Percentiles rank a stretch among this genome's conserved stretches.
Evolutionary conservation across 2,113 vertebrate genomes (phyloP).

Genomic region (Arenaria interpres): DNA sequence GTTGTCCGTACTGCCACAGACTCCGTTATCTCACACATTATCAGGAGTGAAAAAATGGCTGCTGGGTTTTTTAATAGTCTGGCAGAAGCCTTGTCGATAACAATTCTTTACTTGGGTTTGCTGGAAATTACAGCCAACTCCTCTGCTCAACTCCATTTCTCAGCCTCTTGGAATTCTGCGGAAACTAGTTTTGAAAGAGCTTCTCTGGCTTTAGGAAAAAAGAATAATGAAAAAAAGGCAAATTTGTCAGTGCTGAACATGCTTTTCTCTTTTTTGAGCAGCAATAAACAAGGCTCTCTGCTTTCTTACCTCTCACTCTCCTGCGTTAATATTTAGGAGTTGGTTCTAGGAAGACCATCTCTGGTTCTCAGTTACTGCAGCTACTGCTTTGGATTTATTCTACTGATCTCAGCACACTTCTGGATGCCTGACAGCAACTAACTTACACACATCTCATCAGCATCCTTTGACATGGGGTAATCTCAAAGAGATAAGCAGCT

Average conservation of each 20-base stretch:
- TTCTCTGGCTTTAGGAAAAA: neutral
- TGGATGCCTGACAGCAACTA: neutral
- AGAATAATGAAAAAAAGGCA: neutral
- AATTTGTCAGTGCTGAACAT: neutral
- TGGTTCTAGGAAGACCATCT: neutral
- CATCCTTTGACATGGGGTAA: accelerated
- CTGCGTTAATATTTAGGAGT: neutral
- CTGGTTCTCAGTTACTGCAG: neutral
- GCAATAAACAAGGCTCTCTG: neutral
- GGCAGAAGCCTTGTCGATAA: conserved; percentile 15
- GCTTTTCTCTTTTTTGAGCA: neutral
- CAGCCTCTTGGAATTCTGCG: neutral
- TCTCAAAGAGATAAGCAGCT: neutral
- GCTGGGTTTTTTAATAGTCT: conserved; percentile 28
- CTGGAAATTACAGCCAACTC: conserved; percentile 21
- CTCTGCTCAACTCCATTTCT: neutral
- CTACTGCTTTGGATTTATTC: neutral
- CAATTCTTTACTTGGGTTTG: neutral
- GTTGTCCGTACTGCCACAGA: neutral
- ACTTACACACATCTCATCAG: neutral
- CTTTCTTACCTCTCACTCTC: neutral
- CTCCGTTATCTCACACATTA: neutral
- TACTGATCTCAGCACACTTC: neutral
- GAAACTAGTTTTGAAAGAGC: conserved; percentile 24
- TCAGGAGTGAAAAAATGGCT: conserved; percentile 20